These are phyloP conservation scores for Seriola quinqueradiata DNA, from an alignment of 2,113 vertebrate genomes.

Conservation along the genomic window DNA sequence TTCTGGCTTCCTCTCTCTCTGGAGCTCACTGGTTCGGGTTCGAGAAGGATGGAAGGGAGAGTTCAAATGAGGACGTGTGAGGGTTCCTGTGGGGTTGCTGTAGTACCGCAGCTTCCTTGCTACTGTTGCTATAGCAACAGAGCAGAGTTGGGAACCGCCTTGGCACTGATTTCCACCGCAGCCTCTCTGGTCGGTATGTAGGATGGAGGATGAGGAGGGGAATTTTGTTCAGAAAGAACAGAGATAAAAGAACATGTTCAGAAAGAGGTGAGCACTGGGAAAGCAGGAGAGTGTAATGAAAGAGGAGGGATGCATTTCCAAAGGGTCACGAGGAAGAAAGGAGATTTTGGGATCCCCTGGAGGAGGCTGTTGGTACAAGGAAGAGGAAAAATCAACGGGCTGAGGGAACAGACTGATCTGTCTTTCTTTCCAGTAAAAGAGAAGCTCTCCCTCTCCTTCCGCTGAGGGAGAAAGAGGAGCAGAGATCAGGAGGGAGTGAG, in stretches of 20 bases:
- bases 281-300: conserved; percentile 23
- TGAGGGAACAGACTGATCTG: conserved; percentile 40
- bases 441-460: conserved; percentile 65
- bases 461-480: conserved; percentile 59
- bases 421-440: conserved; percentile 44
- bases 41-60: conserved; percentile 49
- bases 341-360: conserved; percentile 60
- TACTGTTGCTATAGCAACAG: conserved; percentile 64
- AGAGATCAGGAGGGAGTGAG: conserved; percentile 62
- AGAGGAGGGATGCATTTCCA: conserved; percentile 19
- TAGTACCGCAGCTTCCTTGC: conserved; percentile 48
- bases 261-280: conserved; percentile 36
- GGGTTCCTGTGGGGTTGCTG: conserved; percentile 25
- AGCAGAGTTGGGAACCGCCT: conserved; percentile 38
- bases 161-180: conserved; percentile 78
- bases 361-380: conserved; percentile 70
- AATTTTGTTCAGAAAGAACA: background rate
- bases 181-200: conserved; percentile 84
- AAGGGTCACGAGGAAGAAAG: conserved; percentile 30
- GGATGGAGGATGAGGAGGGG: conserved; percentile 49
- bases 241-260: background rate
- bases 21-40: conserved; percentile 82
- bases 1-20: conserved; percentile 58
- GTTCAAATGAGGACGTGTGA: conserved; percentile 50
- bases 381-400: conserved; percentile 67